These are phyloP conservation scores for Lanistes nyassanus DNA, from an alignment of 1,140 invertebrate species.

Conservation along the genomic window DNA sequence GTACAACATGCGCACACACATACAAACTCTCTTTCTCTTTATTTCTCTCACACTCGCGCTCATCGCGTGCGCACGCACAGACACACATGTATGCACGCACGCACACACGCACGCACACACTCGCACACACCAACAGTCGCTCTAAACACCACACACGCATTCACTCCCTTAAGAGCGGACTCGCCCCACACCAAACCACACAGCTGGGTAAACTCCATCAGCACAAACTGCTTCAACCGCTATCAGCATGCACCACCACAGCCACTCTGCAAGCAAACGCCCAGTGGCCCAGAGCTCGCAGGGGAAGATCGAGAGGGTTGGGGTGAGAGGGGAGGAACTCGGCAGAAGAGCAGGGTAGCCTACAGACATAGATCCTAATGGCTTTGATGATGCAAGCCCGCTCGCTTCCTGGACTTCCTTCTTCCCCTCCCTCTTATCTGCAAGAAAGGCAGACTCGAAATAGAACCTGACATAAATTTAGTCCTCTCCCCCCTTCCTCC, in stretches of 20 bases:
- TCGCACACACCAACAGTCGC: not conserved
- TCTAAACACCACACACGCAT: not conserved
- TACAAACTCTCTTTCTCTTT: no score
- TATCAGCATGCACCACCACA: no score
- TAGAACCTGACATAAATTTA: not conserved
- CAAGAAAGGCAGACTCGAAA: not conserved
- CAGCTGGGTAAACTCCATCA: not conserved
- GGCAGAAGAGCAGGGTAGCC: not conserved
- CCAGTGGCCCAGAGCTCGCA: no score
- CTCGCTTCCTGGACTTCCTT: not conserved
- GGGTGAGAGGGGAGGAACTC: not conserved
- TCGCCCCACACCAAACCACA: not conserved
- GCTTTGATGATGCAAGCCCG: not conserved
- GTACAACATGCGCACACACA: no score
- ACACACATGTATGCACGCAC: not conserved
- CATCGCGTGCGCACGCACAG: not conserved
- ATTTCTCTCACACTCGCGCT: no score
- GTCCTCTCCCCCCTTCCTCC: not conserved
- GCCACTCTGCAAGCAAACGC: no score
- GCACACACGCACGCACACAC: not conserved
- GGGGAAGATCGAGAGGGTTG: not conserved
- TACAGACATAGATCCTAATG: not conserved
- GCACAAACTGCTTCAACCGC: not conserved
- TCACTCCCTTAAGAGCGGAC: not conserved
- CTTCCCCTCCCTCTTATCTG: no score